Percentiles rank a stretch among this genome's conserved stretches.
Evolutionary conservation across 2,113 vertebrate species (phyloP).

Genomic region (Siniperca knerii): DNA sequence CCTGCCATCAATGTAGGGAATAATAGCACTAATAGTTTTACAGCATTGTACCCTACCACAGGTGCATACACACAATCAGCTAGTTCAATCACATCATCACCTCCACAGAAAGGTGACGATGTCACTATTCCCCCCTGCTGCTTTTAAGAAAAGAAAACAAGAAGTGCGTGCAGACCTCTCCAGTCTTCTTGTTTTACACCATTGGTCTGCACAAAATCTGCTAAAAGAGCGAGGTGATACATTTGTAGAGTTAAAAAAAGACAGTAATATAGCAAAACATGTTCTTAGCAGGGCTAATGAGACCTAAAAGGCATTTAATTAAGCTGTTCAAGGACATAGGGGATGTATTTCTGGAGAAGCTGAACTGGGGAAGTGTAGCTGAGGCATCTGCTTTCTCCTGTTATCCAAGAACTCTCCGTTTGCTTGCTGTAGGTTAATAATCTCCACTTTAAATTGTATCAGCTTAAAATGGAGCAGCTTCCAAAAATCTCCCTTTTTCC

Average conservation of each 20-base stretch:
- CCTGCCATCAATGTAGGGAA: background rate
- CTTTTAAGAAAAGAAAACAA: conserved; percentile 9
- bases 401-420: conserved; percentile 48
- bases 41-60: background rate
- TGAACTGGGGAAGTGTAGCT: background rate
- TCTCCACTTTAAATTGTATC: conserved; percentile 49
- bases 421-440: conserved; percentile 54
- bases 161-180: background rate
- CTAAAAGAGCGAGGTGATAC: background rate
- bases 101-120: background rate
- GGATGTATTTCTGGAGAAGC: conserved; percentile 16
- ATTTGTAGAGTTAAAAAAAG: background rate
- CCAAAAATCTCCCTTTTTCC: conserved; percentile 18
- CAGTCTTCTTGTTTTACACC: background rate
- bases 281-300: conserved; percentile 31
- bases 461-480: conserved; percentile 45
- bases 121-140: background rate
- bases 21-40: conserved; percentile 9
- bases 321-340: conserved; percentile 9
- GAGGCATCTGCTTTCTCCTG: conserved; percentile 18
- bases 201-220: background rate
- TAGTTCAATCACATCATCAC: background rate
- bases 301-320: conserved; percentile 31
- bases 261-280: conserved; percentile 17
- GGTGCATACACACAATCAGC: conserved; percentile 15